Evolutionary conservation across 2,113 vertebrate species (phyloP), one percentile per base, ranked within the genome.

Genomic region (Cepphus grylle): DNA sequence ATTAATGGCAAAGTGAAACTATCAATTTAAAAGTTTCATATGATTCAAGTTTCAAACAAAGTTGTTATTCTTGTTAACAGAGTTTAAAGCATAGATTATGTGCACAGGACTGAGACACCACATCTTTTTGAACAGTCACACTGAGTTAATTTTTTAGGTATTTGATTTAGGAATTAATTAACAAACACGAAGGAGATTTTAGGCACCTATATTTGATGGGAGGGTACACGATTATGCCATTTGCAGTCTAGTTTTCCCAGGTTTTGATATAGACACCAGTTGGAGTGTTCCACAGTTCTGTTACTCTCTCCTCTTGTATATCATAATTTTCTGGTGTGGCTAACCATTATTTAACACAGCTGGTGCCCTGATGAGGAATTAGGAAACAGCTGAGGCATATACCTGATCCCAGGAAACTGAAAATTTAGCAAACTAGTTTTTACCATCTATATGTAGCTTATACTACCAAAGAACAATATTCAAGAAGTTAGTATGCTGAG

Each of bases 1-100:
- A 82, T 94, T 91, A 92, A 82, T 58, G 76, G 50, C 36, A 94
- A 94, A 96, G 93, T 43, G 19, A 84, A 93, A 53, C 36, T 61
- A 45, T 71, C 38, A 42, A 8, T 92, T 95, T 78, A 30, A 87
- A 87, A 81, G 32, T 79, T 96, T 81, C 21, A 38, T 6, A 25
- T 42, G 9, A 81, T 66, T 86, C 73, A 81, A 43, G 7, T 74
- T 95, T 90, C 71, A 56, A 84, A 59, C 63, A 69, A 72, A 84
- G 55, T 55, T 18, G 10, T 81, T 80, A 42, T 59, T 87, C 20
- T 56, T 72, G 26, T 56, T 43, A 91, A 83, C 42, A 43, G 23
- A 47, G 7, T 47, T 85, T 67, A 81, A 94, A 90, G 23, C 12
- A 38, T 34, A 58, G 14, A 34, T 10, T 1, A 5, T 26, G 7